Conservation (phyloP, 2,888 invertebrate genomes). For the Hoplodrina ambigua region DNA sequence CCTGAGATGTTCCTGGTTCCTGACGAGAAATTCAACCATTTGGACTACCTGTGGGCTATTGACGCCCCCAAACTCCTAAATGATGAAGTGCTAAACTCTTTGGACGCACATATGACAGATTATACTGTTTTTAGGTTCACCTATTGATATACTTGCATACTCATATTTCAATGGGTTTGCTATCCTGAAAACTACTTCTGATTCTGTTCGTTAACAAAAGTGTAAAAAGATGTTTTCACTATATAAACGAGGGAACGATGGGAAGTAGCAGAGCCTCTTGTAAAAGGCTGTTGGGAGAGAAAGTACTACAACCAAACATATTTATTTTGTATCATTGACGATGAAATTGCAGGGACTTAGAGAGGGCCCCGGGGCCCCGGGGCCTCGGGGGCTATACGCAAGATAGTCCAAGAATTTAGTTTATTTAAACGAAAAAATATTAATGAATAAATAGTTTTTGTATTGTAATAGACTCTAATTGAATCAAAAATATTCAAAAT, state of each 20-base stretch:
- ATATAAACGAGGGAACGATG: not conserved
- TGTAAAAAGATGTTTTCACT: not conserved
- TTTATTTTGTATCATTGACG: not conserved
- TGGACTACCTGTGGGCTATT: conserved; percentile 93
- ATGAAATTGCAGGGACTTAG: not conserved
- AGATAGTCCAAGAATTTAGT: too few species aligned
- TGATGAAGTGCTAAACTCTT: conserved; percentile 81
- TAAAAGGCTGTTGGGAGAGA: not conserved
- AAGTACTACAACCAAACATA: not conserved
- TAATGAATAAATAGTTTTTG: too few species aligned
- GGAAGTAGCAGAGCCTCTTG: not conserved
- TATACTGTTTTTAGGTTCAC: not conserved
- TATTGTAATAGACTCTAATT: too few species aligned
- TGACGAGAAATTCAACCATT: conserved; percentile 92
- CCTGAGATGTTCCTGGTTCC: conserved; percentile 90
- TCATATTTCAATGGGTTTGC: not conserved
- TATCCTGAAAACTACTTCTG: not conserved
- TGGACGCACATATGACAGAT: conserved; percentile 57
- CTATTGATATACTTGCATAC: not conserved
- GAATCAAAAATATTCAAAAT: too few species aligned
- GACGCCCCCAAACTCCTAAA: conserved; percentile 91
- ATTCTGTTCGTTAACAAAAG: conserved; percentile 14
- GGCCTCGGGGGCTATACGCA: too few species aligned
- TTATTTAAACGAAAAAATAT: too few species aligned
- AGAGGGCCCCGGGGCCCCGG: too few species aligned